Percentiles rank a stretch among this genome's conserved stretches.
These are phyloP conservation scores for Drosophila parabipectinata DNA, from an alignment of 1,140 invertebrate genomes.

Conservation along the genomic window DNA sequence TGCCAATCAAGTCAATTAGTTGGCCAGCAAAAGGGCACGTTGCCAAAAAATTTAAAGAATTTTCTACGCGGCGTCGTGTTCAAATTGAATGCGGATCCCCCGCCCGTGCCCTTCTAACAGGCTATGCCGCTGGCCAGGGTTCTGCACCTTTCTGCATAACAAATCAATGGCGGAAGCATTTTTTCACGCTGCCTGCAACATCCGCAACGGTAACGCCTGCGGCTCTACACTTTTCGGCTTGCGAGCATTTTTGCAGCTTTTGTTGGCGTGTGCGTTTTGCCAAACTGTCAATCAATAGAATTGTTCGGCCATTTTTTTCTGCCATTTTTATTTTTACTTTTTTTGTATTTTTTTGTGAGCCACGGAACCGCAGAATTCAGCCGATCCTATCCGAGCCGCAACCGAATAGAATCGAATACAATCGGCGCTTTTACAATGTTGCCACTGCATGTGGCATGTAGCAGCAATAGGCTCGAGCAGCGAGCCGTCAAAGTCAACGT, in stretches of 20 bases:
- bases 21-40: slow-evolving; percentile 11
- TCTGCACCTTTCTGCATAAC: slow-evolving; percentile 78
- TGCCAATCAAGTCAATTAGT: slow-evolving; percentile 74
- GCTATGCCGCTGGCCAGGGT: slow-evolving; percentile 56
- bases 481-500: slow-evolving; percentile 71
- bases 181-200: slow-evolving; percentile 44
- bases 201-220: slow-evolving; percentile 78
- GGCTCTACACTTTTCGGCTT: slow-evolving; percentile 58
- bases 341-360: background rate
- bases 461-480: slow-evolving; percentile 23
- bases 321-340: background rate
- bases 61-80: slow-evolving; percentile 30
- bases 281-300: slow-evolving; percentile 83
- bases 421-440: slow-evolving; percentile 35
- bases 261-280: slow-evolving; percentile 73
- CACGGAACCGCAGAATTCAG: background rate
- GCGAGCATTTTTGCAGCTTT: slow-evolving; percentile 14
- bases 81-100: slow-evolving; percentile 23
- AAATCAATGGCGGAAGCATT: slow-evolving; percentile 58
- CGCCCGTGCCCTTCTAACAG: background rate
- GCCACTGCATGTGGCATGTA: slow-evolving; percentile 37
- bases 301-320: slow-evolving; percentile 66
- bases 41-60: slow-evolving; percentile 53
- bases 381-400: slow-evolving; percentile 22
- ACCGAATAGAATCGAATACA: slow-evolving; percentile 28